Evolutionary conservation across 2,888 invertebrate genomes (phyloP), one percentile per base, ranked within the genome.

Genomic region (Drosophila neonasuta): DNA sequence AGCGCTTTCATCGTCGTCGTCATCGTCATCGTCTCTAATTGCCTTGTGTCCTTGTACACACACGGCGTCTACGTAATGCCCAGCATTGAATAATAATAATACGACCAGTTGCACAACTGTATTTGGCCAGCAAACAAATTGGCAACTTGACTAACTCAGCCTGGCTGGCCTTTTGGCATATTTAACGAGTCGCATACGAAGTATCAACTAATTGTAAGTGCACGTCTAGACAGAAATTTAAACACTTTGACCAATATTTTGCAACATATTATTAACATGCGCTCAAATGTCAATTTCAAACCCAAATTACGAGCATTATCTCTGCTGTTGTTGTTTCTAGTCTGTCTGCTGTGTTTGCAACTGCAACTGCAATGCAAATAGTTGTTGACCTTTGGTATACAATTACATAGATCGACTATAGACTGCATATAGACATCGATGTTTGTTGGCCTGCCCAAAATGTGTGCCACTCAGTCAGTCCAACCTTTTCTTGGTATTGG

Each of bases 321-420:
- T 41, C 52, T 41, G 42, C 15, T 13, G 41, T 41, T 46, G 36
- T 51, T 46, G 36, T 51, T 17, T 17, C 11, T 34, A n/a, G 48
- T 50, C 34, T 11, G 42, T 46, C 24, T 42, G 48, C 70, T 63
- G 49, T 51, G 36, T 62, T 50, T 59, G 48, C 44, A 54, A 68
- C 64, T 59, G 48, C 44, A 54, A 68, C 66, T 61, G 56, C 70
- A 77, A 64, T 68, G 36, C 74, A 73, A 74, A 75, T 64, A 71
- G 59, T 46, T 66, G 65, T 57, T 79, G 71, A 83, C 77, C 82
- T 84, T 71, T 82, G 80, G 55, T 71, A 80, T 86, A 77, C 72
- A 77, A 75, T 67, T 75, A 75, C 65, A 62, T 11, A 32, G 42
- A 32, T 41, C 46, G 17, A 24, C 4, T 24, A 6, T 24, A 57